These are phyloP conservation scores for Euthynnus affinis DNA, from an alignment of 2,797 vertebrate species.

Conservation along the genomic window DNA sequence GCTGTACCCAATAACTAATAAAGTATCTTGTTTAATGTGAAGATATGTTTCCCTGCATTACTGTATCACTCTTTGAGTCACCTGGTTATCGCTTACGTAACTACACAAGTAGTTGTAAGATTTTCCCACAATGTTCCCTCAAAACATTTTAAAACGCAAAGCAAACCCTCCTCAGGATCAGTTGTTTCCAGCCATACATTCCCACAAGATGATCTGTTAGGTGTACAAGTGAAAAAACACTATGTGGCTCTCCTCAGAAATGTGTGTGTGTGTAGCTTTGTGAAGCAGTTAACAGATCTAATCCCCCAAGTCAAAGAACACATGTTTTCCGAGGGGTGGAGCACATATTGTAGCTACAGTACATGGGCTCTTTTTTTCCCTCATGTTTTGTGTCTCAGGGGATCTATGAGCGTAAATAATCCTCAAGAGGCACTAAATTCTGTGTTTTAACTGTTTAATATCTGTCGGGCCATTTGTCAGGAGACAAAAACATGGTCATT, in stretches of 20 bases:
- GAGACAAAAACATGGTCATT: neutral
- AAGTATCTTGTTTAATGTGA: neutral
- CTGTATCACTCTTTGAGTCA: neutral
- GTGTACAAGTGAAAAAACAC: neutral
- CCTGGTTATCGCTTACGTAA: neutral
- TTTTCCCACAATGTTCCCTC: neutral
- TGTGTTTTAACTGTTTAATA: conserved; percentile 16
- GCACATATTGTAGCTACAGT: conserved; percentile 18
- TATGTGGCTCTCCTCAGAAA: neutral
- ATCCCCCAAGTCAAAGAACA: conserved; percentile 20
- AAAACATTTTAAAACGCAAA: neutral
- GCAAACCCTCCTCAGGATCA: neutral
- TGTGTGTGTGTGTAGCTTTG: neutral
- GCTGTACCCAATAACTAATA: neutral
- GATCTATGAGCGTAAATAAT: conserved; percentile 27
- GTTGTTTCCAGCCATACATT: neutral
- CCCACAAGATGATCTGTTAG: neutral
- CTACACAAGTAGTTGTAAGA: neutral
- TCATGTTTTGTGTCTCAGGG: conserved; percentile 13
- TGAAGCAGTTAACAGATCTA: conserved; percentile 20
- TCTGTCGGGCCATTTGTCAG: neutral
- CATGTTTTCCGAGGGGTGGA: conserved; percentile 40
- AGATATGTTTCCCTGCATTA: neutral
- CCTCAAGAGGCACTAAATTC: neutral
- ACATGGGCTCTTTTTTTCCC: neutral